Conservation (phyloP, 2,113 vertebrate species). For the Tamias sibiricus region DNA sequence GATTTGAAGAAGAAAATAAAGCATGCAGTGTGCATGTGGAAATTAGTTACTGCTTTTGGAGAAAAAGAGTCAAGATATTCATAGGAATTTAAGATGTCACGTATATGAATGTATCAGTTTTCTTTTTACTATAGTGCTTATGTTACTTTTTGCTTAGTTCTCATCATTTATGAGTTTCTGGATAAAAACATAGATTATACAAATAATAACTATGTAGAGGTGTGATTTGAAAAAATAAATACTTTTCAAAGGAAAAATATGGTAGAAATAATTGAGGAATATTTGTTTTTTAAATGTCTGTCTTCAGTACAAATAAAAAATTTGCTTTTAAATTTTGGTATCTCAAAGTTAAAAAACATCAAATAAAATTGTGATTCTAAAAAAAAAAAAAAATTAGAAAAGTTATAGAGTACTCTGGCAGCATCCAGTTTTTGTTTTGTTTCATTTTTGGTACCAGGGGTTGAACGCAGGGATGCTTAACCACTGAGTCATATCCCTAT, state of each 20-base stretch:
- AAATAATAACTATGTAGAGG: conserved; percentile 32
- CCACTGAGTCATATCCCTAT: no score
- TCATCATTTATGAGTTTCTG: conserved; percentile 58
- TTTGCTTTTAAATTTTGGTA: conserved; percentile 1
- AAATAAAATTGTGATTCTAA: neutral
- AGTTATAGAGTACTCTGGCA: neutral
- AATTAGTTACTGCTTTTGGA: neutral
- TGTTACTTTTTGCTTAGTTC: conserved; percentile 41
- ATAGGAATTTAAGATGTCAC: neutral
- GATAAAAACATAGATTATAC: conserved; percentile 40
- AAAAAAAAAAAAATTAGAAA: neutral
- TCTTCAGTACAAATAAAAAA: neutral
- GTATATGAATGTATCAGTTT: conserved; percentile 29
- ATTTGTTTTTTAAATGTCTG: neutral
- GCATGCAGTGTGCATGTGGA: neutral
- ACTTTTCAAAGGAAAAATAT: neutral
- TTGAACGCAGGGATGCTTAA: no score
- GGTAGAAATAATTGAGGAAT: conserved; percentile 5
- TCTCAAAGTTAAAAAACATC: neutral
- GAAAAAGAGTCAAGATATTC: neutral
- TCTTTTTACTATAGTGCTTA: neutral
- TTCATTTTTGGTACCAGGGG: no score
- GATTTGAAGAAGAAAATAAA: neutral
- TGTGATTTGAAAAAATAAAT: conserved; percentile 34
- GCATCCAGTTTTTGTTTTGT: neutral